These are phyloP conservation scores for Cephalopachus bancanus DNA, from an alignment of 2,797 vertebrate genomes.

Conservation along the genomic window DNA sequence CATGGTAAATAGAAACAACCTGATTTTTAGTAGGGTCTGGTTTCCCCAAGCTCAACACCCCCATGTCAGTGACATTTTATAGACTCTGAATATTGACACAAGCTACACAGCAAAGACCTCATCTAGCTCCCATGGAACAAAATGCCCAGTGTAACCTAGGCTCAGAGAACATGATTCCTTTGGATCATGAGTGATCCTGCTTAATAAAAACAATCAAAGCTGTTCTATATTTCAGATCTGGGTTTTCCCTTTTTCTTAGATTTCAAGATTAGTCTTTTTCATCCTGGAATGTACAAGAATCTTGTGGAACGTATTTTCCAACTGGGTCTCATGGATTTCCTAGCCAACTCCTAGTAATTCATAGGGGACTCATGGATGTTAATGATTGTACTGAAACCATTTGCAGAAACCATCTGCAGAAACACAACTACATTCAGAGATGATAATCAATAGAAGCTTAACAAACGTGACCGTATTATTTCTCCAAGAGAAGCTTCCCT, in stretches of 20 bases:
- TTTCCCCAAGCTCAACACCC: constrained; percentile 20
- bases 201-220: constrained; percentile 17
- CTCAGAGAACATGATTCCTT: background rate
- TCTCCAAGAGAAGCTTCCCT: background rate
- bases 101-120: background rate
- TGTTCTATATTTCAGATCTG: background rate
- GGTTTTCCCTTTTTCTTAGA: background rate
- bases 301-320: constrained; percentile 15
- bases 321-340: background rate
- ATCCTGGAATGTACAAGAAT: background rate
- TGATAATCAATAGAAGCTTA: constrained; percentile 1
- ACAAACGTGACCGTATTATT: background rate
- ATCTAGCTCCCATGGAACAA: background rate
- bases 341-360: constrained; percentile 40
- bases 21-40: background rate
- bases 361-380: background rate
- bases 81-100: background rate
- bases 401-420: constrained; percentile 5
- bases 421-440: background rate
- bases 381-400: background rate
- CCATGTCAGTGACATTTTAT: background rate
- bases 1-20: background rate
- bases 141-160: background rate
- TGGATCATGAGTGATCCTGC: background rate
- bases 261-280: background rate